Conservation (phyloP, 2,888 invertebrate genomes). For the Koerneria pararmatus region DNA sequence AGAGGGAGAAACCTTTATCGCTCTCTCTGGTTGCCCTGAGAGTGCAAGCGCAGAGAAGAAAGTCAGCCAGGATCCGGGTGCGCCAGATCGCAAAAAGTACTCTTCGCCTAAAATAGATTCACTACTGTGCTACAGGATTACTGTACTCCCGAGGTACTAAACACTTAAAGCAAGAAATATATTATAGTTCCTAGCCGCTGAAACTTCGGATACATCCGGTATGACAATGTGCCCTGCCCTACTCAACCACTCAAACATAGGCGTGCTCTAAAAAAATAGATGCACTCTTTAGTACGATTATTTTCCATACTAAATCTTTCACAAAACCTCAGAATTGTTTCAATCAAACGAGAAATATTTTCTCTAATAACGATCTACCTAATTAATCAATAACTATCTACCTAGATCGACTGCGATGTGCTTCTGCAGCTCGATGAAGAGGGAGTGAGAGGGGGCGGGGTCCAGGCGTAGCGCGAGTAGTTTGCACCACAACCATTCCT, state of each 20-base stretch:
- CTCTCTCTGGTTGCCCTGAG: conserved; percentile 54
- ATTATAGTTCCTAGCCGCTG: too few species aligned
- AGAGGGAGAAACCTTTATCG: conserved; percentile 43
- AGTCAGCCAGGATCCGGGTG: conserved; percentile 39
- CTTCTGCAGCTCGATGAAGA: conserved; percentile 51
- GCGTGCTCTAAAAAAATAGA: too few species aligned
- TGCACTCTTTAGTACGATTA: too few species aligned
- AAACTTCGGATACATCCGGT: too few species aligned
- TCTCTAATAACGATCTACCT: neutral
- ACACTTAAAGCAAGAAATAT: too few species aligned
- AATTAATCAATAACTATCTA: conserved; percentile 19
- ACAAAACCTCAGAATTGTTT: too few species aligned
- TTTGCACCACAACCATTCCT: conserved; percentile 57
- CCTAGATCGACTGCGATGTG: conserved; percentile 51
- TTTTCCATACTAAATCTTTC: too few species aligned
- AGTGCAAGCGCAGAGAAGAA: conserved; percentile 54
- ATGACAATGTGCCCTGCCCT: too few species aligned
- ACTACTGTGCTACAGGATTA: neutral
- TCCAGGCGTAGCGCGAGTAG: conserved; percentile 46
- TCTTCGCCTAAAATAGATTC: conserved; percentile 43
- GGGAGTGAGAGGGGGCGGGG: conserved; percentile 35
- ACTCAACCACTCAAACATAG: too few species aligned
- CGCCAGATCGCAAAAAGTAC: conserved; percentile 51
- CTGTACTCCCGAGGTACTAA: too few species aligned
- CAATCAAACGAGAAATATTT: neutral